Percentiles rank a stretch among this genome's conserved stretches.
Evolutionary conservation across 2,797 vertebrate genomes (phyloP).

Genomic region (Eidolon dupreanum): DNA sequence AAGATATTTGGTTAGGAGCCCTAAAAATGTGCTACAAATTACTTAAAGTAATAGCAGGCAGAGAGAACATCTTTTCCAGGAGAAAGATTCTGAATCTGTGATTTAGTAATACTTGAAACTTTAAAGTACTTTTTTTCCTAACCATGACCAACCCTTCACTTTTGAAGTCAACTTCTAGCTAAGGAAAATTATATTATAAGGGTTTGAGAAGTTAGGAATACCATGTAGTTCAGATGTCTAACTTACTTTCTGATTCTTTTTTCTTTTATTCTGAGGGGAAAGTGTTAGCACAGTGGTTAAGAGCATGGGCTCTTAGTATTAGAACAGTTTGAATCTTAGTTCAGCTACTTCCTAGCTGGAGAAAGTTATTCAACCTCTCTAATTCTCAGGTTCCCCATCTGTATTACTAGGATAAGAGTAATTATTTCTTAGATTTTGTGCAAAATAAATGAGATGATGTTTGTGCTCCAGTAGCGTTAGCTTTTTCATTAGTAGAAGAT

Average conservation of each 20-base stretch:
- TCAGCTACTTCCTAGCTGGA: not conserved
- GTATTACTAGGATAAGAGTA: not conserved
- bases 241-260: slow-evolving; percentile 29
- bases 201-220: not conserved
- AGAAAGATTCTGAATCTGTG: not conserved
- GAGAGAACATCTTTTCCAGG: not conserved
- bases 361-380: not conserved
- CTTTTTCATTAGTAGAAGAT: not conserved
- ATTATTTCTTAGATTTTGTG: not conserved
- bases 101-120: slow-evolving; percentile 23
- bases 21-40: not conserved
- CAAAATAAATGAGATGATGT: not conserved
- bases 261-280: not conserved
- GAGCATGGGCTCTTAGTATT: not conserved
- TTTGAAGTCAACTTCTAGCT: slow-evolving; percentile 40
- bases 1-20: not conserved
- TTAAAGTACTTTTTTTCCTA: not conserved
- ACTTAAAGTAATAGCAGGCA: not conserved
- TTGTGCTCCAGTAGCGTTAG: not conserved
- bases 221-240: not conserved
- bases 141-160: not conserved
- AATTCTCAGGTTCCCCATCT: not conserved
- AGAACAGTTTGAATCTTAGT: not conserved
- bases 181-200: not conserved
- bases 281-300: not conserved